Conservation (phyloP, 2,888 invertebrate genomes). For the Ormia ochracea region DNA sequence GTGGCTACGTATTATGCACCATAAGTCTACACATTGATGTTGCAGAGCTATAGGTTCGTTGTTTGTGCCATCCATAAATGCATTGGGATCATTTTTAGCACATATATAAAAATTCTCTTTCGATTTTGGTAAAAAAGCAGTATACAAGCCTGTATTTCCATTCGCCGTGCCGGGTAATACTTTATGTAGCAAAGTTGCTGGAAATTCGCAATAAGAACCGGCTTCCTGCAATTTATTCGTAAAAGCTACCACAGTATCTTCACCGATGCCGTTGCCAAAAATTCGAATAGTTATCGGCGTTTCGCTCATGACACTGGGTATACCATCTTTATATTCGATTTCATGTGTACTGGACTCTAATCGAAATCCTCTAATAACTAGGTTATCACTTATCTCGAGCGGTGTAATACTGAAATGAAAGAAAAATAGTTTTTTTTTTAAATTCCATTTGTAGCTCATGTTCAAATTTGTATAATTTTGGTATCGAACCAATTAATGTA, state of each 20-base stretch:
- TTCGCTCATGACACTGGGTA: conserved; percentile 83
- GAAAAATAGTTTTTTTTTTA: not conserved
- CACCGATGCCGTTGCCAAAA: conserved; percentile 84
- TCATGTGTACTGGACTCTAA: conserved; percentile 68
- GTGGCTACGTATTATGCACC: conserved; percentile 82
- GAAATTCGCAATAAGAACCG: conserved; percentile 79
- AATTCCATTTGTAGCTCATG: not conserved
- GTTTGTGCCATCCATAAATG: conserved; percentile 29
- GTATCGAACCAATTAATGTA: too few relatives aligned
- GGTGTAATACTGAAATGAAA: conserved; percentile 42
- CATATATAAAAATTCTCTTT: conserved; percentile 78
- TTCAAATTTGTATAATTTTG: too few relatives aligned
- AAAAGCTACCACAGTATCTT: conserved; percentile 83
- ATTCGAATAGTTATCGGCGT: conserved; percentile 81
- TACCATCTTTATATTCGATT: conserved; percentile 76
- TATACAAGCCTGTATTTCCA: conserved; percentile 79
- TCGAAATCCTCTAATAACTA: conserved; percentile 68
- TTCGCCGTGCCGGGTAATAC: conserved; percentile 77
- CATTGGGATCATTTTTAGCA: conserved; percentile 77
- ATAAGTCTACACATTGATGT: conserved; percentile 83
- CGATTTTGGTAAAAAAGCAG: conserved; percentile 78
- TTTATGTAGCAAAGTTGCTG: conserved; percentile 75
- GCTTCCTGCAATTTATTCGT: conserved; percentile 80
- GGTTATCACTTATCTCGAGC: not conserved
- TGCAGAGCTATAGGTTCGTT: conserved; percentile 76